Conservation (phyloP, 2,113 vertebrate species). For the Esox niger region DNA sequence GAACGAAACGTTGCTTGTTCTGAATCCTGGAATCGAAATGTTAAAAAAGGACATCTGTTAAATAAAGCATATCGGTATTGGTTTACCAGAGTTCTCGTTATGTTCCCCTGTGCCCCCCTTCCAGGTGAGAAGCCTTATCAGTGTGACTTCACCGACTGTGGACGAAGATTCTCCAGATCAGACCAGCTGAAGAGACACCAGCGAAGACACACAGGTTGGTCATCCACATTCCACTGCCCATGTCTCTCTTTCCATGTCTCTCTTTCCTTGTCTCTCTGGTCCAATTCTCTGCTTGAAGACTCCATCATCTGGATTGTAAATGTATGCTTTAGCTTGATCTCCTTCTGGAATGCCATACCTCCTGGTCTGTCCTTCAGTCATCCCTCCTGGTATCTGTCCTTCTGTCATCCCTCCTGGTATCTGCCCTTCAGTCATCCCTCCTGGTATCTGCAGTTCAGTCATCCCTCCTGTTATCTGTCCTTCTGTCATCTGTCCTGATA, state of each 20-base stretch:
- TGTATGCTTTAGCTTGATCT: constrained; percentile 31
- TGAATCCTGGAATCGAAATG: too few relatives aligned
- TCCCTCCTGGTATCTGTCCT: constrained; percentile 62
- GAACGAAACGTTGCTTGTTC: too few relatives aligned
- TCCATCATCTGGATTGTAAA: not conserved
- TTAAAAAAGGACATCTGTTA: too few relatives aligned
- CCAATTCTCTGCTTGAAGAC: not conserved
- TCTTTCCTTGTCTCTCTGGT: not conserved
- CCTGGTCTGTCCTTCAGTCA: constrained; percentile 19
- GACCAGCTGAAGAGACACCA: constrained; percentile 98
- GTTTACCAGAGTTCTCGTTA: not conserved
- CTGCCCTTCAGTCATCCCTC: constrained; percentile 80
- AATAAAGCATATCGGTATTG: not conserved
- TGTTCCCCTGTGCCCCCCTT: not conserved
- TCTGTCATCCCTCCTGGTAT: constrained; percentile 61
- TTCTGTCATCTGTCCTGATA: constrained; percentile 67
- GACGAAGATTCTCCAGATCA: constrained; percentile 93
- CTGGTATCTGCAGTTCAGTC: too few relatives aligned
- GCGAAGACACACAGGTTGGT: constrained; percentile 96
- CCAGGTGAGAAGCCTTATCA: constrained; percentile 96
- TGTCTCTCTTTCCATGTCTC: constrained; percentile 15
- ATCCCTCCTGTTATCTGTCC: constrained; percentile 51
- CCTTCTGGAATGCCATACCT: constrained; percentile 60
- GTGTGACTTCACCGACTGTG: constrained; percentile 98
- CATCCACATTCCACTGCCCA: not conserved